Conservation (phyloP, 2,113 vertebrate genomes). For the Galbula dea region DNA sequence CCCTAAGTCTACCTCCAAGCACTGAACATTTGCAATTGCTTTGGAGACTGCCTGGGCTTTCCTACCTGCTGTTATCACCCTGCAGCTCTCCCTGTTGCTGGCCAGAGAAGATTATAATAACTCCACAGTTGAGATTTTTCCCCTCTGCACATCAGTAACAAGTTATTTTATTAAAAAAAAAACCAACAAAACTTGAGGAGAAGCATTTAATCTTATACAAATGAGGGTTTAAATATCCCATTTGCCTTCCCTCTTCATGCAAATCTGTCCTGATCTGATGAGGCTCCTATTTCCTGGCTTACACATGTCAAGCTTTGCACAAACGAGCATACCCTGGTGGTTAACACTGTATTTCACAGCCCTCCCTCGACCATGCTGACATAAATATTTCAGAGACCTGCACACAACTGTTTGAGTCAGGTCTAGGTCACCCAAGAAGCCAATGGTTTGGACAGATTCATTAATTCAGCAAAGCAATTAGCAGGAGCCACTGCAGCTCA, state of each 20-base stretch:
- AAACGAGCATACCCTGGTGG: not conserved
- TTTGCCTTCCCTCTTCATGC: conserved; percentile 56
- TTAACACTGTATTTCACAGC: not conserved
- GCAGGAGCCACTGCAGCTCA: not conserved
- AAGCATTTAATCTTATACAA: conserved; percentile 49
- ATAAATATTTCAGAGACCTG: conserved; percentile 49
- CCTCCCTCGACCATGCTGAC: not conserved
- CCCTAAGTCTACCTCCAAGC: not conserved
- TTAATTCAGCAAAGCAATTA: conserved; percentile 18
- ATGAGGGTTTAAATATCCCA: conserved; percentile 66
- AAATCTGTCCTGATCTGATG: conserved; percentile 66
- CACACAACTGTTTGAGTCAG: conserved; percentile 8
- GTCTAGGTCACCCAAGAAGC: conserved; percentile 34
- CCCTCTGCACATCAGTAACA: not conserved
- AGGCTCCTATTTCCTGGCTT: conserved; percentile 67
- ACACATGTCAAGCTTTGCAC: conserved; percentile 55
- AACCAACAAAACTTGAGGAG: conserved; percentile 13
- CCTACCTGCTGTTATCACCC: not conserved
- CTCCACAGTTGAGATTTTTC: not conserved
- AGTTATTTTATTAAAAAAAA: not conserved
- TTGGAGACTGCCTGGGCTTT: not conserved
- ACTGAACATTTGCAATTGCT: not conserved
- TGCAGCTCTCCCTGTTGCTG: not conserved
- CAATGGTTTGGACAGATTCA: not conserved
- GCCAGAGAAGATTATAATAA: not conserved